Base-by-base conservation (phyloP, 2,888 invertebrate species). In the Aphidoletes aphidimyza region DNA sequence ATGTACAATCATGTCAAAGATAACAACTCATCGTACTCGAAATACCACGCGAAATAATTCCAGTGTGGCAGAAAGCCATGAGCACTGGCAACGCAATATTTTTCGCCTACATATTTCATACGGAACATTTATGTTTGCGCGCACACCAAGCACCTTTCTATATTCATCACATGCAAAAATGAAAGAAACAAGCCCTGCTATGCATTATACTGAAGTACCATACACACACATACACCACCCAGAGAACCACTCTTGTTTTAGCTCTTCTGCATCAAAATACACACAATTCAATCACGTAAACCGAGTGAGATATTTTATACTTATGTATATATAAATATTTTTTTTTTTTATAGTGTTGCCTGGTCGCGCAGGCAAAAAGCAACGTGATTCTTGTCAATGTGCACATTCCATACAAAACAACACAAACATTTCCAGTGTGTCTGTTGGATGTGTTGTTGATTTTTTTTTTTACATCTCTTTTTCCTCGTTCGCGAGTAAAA, bases 271-370 rank as follows among this genome's bases (percentile, higher is more conserved):
- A n/a, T 30, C 30, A 69, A 30, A 69, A 69, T 69, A 30, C 69
- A 69, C 69, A 30, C 69, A 69, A 69, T 69, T 69, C 69, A 69
- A 34, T 69, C 69, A 69, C 26, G 34, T 30, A 34, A 69, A 69
- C 69, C 69, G 26, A 30, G 34, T 69, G 26, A 69, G 26, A 69
- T 69, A 69, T 69, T 69, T 19, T 11, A 14, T 39, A 5, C 11
- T 39, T 39, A 39, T n/a, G n/a, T n/a, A n/a, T n/a, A n/a, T n/a
- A n/a, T n/a, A n/a, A n/a, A n/a, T n/a, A n/a, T n/a, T n/a, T n/a
- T n/a, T 39, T 39, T 39, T 39, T 39, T 39, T 39, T 39, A 22
- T 54, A 22, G 30, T 69, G 69, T 69, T 69, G 69, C 30, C n/a
- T 69, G 34, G 69, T 69, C 69, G 54, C 22, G 11, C 11, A 39